Base-by-base conservation (phyloP, 2,797 vertebrate genomes). In the Xenentodon cancila region DNA sequence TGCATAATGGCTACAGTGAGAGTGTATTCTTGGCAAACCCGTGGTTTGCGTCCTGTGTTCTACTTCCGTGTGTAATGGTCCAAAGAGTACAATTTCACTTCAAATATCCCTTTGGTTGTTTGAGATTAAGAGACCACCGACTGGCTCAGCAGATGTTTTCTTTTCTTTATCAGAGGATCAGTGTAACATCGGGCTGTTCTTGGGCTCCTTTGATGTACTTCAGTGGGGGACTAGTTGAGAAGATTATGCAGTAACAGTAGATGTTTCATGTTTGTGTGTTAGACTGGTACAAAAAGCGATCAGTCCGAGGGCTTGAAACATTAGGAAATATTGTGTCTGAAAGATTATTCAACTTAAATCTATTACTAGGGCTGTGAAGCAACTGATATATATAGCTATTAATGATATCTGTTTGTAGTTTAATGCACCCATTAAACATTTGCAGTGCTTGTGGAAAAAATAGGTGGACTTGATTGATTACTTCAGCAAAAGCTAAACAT, bases 51-150 rank as follows among this genome's bases (percentile, higher is more conserved):
- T 84, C 64, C 73, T 50, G 6, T 80, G 71, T 84, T 82, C 69
- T 79, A 81, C 85, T 87, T 80, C 54, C 78, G 48, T 75, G 84
- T 82, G 67, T 72, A 82, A 86, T 80, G 73, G 84, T 78, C 75
- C 81, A 78, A 68, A 18, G 61, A 82, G 79, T 79, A 85, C 69
- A 73, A 58, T 80, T 82, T 77, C 73, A 79, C 68, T 71, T 79
- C 53, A 18, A 56, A 69, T 56, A 65, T 79, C 63, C 69, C 53
- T 71, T 76, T 61, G 59, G 34, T 64, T 75, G 46, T 62, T 60
- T 55, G 46, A 67, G 73, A 40, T 64, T 43, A 63, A 53, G 57
- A 54, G 40, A 81, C 60, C 64, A n/a, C 42, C 40, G 21, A 47
- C n/a, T 53, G 50, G 37, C 59, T 76, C 47, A 60, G 22, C 19